Evolutionary conservation across 2,888 invertebrate genomes (phyloP).

Genomic region (Caenorhabditis angaria): DNA sequence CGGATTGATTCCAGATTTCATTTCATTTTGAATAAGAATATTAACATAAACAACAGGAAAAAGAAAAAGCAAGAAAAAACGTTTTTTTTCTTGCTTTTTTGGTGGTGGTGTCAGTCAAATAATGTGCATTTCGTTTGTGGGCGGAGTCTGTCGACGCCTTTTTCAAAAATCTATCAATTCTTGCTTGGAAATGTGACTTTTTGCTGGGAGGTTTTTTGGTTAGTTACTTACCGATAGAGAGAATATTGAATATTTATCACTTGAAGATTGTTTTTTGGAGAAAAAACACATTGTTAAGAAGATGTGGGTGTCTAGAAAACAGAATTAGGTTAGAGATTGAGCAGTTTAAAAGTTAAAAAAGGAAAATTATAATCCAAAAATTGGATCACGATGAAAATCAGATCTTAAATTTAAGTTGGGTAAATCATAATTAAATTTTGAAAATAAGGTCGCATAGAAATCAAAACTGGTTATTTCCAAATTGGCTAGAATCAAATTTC

Average conservation of each 20-base stretch:
- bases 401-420: no score
- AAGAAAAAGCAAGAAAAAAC: background rate
- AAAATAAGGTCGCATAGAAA: no score
- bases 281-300: background rate
- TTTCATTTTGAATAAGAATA: conserved; percentile 8
- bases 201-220: no score
- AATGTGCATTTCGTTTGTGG: conserved; percentile 18
- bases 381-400: no score
- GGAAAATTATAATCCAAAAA: no score
- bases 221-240: conserved; percentile 7
- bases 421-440: no score
- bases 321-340: background rate
- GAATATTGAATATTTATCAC: conserved; percentile 1
- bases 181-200: background rate
- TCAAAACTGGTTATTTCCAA: no score
- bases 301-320: background rate
- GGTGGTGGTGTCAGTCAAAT: conserved; percentile 4
- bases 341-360: background rate
- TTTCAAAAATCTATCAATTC: conserved; percentile 39
- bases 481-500: no score
- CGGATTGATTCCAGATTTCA: conserved; percentile 35
- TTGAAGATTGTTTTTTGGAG: background rate
- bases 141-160: conserved; percentile 45
- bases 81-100: background rate
- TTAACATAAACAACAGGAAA: no score